Percentiles rank a stretch among this genome's conserved stretches.
Evolutionary conservation across 2,113 vertebrate species (phyloP).

Genomic region (Neotoma lepida): DNA sequence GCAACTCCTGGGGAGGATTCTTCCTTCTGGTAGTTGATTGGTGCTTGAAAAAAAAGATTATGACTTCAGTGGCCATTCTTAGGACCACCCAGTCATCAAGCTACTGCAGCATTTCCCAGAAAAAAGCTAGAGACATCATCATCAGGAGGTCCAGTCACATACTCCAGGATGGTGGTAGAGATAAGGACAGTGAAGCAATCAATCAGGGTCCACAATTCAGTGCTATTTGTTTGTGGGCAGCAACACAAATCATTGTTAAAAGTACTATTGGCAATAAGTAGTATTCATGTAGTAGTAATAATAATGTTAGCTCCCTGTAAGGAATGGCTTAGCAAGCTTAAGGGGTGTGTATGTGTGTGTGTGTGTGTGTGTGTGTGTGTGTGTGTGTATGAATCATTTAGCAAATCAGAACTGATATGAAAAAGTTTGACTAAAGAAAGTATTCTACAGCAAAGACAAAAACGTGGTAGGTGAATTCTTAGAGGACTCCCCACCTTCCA

Average conservation of each 20-base stretch:
- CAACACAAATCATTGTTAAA: background rate
- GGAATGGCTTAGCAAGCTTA: background rate
- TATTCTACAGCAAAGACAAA: background rate
- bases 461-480: background rate
- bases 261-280: background rate
- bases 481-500: background rate
- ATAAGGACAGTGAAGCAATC: background rate
- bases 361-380: background rate
- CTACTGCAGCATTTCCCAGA: background rate
- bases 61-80: background rate
- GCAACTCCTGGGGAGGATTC: background rate
- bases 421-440: background rate
- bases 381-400: background rate
- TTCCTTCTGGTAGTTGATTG: background rate
- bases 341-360: background rate
- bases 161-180: rapidly evolving
- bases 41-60: background rate
- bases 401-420: background rate
- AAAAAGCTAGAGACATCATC: background rate
- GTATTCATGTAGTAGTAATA: background rate
- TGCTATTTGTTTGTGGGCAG: background rate
- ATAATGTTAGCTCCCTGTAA: background rate
- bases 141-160: background rate
- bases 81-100: background rate
- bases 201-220: background rate